Percentiles rank a stretch among this genome's conserved stretches.
Evolutionary conservation across 2,797 vertebrate genomes (phyloP).

Genomic region (Spheniscus humboldti): DNA sequence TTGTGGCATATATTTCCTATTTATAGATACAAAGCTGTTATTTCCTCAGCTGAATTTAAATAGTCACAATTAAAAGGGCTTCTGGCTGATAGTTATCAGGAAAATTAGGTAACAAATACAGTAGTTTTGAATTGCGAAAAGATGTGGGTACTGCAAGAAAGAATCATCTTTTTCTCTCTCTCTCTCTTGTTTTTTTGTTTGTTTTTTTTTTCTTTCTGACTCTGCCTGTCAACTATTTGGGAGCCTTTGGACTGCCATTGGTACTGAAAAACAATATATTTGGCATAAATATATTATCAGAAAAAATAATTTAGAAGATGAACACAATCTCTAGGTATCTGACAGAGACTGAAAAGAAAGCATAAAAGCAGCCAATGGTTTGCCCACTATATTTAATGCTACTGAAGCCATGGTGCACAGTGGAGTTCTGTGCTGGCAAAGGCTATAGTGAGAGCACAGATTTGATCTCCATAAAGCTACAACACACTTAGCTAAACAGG

Average conservation of each 20-base stretch:
- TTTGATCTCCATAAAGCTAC: background rate
- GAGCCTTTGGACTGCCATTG: background rate
- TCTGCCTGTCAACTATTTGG: background rate
- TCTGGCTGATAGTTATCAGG: background rate
- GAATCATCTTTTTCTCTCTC: background rate
- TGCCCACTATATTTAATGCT: background rate
- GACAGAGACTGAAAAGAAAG: background rate
- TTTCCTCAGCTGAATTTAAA: background rate
- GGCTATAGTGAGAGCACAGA: background rate
- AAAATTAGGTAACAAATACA: conserved; percentile 9
- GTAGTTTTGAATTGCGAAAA: background rate
- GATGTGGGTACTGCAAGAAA: background rate
- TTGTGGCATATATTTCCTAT: background rate
- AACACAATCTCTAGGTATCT: background rate
- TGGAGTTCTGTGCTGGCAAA: background rate
- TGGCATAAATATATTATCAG: background rate
- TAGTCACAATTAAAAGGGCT: background rate
- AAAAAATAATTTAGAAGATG: background rate
- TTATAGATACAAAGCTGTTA: background rate
- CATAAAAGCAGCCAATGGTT: background rate
- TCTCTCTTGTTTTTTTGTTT: too few relatives aligned
- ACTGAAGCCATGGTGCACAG: background rate
- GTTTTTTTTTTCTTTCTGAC: background rate
- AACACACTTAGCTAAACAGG: background rate
- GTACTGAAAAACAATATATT: background rate